phyloP scores from a whole-genome alignment of 1,140 invertebrate genomes.

The Zaprionus camerounensis region DNA sequence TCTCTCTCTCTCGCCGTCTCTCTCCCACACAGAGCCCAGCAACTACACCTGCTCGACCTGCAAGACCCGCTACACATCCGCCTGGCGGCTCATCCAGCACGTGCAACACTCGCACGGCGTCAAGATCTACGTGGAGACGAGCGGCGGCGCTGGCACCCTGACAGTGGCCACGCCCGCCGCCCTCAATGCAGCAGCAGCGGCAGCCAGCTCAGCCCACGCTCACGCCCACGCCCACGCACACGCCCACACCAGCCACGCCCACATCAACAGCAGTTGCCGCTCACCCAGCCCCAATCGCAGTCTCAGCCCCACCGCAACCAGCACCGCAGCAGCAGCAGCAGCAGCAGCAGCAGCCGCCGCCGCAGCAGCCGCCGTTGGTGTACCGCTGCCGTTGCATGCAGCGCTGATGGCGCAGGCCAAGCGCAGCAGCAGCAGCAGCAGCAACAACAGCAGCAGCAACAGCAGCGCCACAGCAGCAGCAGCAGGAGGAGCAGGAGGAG shows the following conservation, averaged over 20 bases:
- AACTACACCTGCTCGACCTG: slow-evolving; percentile 98
- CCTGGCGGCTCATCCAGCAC: slow-evolving; percentile 97
- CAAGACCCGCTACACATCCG: slow-evolving; percentile 94
- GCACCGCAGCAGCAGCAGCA: slow-evolving; percentile 13
- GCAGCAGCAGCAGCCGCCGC: slow-evolving; percentile 6
- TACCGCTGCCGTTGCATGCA: slow-evolving; percentile 36
- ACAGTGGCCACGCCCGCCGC: slow-evolving; percentile 72
- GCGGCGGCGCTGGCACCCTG: slow-evolving; percentile 45
- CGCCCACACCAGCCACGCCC: slow-evolving; percentile 11
- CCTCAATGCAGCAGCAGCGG: slow-evolving; percentile 59
- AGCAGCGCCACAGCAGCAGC: slow-evolving; percentile 17
- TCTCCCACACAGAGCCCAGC: slow-evolving; percentile 92
- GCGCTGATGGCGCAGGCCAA: slow-evolving; percentile 42
- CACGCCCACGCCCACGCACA: background rate
- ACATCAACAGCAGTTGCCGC: slow-evolving; percentile 5
- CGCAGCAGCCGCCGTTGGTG: slow-evolving; percentile 28
- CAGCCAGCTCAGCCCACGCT: slow-evolving; percentile 12
- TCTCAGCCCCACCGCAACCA: slow-evolving; percentile 17
- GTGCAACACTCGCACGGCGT: slow-evolving; percentile 97
- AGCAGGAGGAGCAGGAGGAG: slow-evolving; percentile 20
- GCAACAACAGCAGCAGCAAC: slow-evolving; percentile 1
- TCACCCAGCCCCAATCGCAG: slow-evolving; percentile 32
- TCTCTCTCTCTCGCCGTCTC: slow-evolving; percentile 57
- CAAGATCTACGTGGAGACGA: slow-evolving; percentile 93
- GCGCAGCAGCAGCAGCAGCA: slow-evolving; percentile 78